Percentiles rank a stretch among this genome's conserved stretches.
phyloP scores from a whole-genome alignment of 2,888 invertebrate genomes.

The Formica aserva region DNA sequence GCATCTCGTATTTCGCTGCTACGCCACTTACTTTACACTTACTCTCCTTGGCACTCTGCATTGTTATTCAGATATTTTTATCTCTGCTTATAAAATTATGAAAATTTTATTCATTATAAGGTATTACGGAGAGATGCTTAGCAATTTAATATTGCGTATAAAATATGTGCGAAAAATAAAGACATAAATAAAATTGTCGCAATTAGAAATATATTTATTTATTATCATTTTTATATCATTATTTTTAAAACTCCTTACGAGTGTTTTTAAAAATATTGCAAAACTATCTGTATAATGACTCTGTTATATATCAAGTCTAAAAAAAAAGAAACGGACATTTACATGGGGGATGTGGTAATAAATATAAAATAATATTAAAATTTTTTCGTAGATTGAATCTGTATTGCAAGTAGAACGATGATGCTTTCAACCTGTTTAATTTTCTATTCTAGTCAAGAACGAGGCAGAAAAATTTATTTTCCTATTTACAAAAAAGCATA shows the following conservation, averaged over 20 bases:
- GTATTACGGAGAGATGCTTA: neutral
- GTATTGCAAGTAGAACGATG: neutral
- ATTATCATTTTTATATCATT: no score
- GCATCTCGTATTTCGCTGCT: conserved; percentile 34
- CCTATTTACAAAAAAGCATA: conserved; percentile 3
- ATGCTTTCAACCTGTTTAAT: neutral
- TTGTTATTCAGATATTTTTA: conserved; percentile 15
- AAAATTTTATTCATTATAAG: neutral
- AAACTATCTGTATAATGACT: no score
- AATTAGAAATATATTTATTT: neutral
- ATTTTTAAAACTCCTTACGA: neutral
- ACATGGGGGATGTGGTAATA: neutral
- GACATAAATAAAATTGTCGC: neutral
- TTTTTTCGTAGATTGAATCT: neutral
- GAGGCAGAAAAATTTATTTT: neutral
- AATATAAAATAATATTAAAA: neutral
- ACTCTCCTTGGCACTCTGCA: neutral
- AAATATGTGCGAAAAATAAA: neutral
- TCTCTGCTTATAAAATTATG: neutral
- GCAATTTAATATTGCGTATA: neutral
- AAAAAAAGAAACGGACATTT: no score
- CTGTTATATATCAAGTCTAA: no score
- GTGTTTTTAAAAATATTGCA: neutral
- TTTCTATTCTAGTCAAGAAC: neutral
- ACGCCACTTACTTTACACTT: conserved; percentile 23